Evolutionary conservation across 2,888 invertebrate species (phyloP).

Genomic region (Sisyra nigra): DNA sequence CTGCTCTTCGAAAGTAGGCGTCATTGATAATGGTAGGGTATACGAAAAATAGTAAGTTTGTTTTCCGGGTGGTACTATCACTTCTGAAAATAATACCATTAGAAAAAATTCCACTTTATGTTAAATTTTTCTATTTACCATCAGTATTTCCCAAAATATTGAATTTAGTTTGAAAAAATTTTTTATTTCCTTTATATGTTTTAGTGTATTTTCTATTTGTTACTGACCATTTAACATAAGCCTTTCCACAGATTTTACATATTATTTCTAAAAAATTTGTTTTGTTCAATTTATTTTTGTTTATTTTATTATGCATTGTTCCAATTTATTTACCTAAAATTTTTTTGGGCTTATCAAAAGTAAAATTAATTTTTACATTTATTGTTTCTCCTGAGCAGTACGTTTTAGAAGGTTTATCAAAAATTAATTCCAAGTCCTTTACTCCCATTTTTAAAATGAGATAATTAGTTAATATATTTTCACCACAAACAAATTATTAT

Average conservation of each 20-base stretch:
- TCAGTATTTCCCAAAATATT: too few species aligned
- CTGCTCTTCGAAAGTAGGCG: conserved; percentile 63
- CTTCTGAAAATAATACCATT: not conserved
- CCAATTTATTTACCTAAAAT: conserved; percentile 50
- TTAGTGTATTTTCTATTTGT: too few species aligned
- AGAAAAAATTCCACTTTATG: too few species aligned
- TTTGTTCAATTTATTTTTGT: too few species aligned
- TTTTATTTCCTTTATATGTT: too few species aligned
- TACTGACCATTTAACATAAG: too few species aligned
- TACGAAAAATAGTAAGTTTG: conserved; percentile 66
- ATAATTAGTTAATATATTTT: not conserved
- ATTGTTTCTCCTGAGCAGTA: conserved; percentile 39
- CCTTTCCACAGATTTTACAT: too few species aligned
- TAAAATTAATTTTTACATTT: conserved; percentile 31
- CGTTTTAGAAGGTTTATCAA: conserved; percentile 53
- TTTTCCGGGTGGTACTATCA: conserved; percentile 43
- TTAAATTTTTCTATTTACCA: too few species aligned
- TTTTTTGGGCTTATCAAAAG: conserved; percentile 39
- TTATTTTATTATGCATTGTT: too few species aligned
- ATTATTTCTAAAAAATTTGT: too few species aligned
- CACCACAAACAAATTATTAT: not conserved
- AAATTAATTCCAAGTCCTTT: conserved; percentile 51
- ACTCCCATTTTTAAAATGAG: conserved; percentile 42
- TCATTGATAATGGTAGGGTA: conserved; percentile 50
- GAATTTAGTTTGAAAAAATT: too few species aligned